Evolutionary conservation across 1,140 invertebrate species (phyloP).

Genomic region (Euwallacea similis): DNA sequence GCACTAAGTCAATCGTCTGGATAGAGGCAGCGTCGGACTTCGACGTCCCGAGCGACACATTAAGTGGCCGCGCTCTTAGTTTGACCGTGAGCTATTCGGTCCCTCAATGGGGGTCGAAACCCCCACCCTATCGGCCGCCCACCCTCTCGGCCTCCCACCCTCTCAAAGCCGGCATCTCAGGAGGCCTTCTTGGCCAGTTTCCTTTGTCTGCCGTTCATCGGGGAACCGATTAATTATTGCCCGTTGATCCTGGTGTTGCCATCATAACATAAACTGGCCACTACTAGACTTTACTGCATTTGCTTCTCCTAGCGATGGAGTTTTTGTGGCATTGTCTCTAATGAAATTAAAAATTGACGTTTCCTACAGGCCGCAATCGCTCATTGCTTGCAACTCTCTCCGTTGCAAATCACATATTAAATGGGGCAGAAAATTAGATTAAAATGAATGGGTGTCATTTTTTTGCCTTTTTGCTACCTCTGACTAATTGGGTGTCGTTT

Average conservation of each 20-base stretch:
- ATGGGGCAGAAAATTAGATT: not conserved
- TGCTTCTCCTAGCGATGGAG: not conserved
- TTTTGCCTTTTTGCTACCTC: not conserved
- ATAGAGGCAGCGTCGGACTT: slow-evolving; percentile 37
- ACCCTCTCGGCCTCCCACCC: slow-evolving; percentile 32
- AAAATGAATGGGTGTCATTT: not conserved
- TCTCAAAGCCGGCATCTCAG: slow-evolving; percentile 46
- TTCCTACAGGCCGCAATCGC: not conserved
- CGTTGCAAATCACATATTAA: not conserved
- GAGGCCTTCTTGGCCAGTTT: slow-evolving; percentile 47
- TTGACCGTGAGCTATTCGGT: slow-evolving; percentile 54
- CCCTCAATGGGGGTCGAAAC: slow-evolving; percentile 43
- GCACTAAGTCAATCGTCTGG: slow-evolving; percentile 39
- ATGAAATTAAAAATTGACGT: not conserved
- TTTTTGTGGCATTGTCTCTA: slow-evolving; percentile 9
- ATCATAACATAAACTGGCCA: slow-evolving; percentile 50
- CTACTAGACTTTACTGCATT: slow-evolving; percentile 32
- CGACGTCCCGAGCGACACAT: slow-evolving; percentile 53
- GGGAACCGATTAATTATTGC: slow-evolving; percentile 55
- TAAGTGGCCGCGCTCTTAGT: slow-evolving; percentile 54
- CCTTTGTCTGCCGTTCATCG: slow-evolving; percentile 53
- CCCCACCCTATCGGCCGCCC: slow-evolving; percentile 24
- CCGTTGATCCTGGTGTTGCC: slow-evolving; percentile 46
- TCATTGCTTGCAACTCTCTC: not conserved
- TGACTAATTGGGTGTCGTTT: not conserved